Conservation (phyloP, 2,888 invertebrate genomes). For the Scrobipalpa atriplicella region DNA sequence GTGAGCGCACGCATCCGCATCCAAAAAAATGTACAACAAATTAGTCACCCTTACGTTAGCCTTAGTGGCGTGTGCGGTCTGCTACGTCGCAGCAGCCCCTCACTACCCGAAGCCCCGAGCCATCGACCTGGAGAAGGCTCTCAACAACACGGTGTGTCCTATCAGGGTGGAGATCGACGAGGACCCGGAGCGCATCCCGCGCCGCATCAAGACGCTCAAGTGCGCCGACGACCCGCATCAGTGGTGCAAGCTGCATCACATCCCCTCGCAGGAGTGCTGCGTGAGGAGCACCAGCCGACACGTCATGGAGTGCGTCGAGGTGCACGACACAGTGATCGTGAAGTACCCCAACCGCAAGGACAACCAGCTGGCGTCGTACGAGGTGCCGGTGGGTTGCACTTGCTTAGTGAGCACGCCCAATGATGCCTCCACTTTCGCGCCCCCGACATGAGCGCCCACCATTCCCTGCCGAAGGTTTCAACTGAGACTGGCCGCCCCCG, state of each 20-base stretch:
- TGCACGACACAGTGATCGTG: constrained; percentile 70
- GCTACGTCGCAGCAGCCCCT: constrained; percentile 37
- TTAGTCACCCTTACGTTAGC: constrained; percentile 13
- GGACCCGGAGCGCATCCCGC: constrained; percentile 60
- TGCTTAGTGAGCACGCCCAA: constrained; percentile 60
- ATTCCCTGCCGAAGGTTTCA: constrained; percentile 14
- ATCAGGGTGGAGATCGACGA: constrained; percentile 59
- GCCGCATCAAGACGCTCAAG: constrained; percentile 66
- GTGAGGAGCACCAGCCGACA: constrained; percentile 56
- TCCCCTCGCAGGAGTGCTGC: constrained; percentile 66
- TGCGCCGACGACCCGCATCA: constrained; percentile 60
- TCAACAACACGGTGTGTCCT: constrained; percentile 69
- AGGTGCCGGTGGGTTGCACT: constrained; percentile 71
- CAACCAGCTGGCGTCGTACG: constrained; percentile 36
- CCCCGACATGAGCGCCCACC: constrained; percentile 31
- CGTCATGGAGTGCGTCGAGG: constrained; percentile 68
- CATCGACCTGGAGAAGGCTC: constrained; percentile 55
- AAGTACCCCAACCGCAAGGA: constrained; percentile 47
- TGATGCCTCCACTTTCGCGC: constrained; percentile 35
- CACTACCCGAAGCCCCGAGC: constrained; percentile 44
- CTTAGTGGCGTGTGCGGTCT: constrained; percentile 34
- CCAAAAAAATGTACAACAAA: constrained; percentile 33
- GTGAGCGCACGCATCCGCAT: constrained; percentile 47
- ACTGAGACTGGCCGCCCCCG: constrained; percentile 30
- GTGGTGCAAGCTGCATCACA: constrained; percentile 56